phyloP scores from a whole-genome alignment of 1,140 invertebrate genomes.

The Ctenoplectra terminalis region DNA sequence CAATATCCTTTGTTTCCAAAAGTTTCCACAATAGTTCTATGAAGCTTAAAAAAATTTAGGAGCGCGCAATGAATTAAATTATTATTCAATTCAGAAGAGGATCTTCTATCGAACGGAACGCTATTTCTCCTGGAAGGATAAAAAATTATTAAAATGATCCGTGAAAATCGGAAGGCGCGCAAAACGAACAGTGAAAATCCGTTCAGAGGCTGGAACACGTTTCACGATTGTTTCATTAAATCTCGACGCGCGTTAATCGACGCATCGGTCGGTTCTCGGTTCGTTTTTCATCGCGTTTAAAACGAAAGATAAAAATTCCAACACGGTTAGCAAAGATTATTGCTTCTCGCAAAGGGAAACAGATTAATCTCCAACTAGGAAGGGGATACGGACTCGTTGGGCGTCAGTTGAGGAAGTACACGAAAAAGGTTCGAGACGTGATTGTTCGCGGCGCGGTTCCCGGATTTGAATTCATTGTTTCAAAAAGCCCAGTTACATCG shows the following conservation, averaged over 20 bases:
- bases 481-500: conserved; percentile 73
- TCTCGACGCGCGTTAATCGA: background rate
- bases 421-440: conserved; percentile 65
- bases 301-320: background rate
- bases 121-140: too few species aligned
- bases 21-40: too few species aligned
- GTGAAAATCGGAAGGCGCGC: too few species aligned
- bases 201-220: background rate
- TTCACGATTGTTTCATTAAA: background rate
- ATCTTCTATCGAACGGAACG: too few species aligned
- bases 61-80: too few species aligned
- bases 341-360: too few species aligned
- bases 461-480: conserved; percentile 80
- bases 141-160: too few species aligned
- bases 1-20: too few species aligned
- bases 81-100: too few species aligned
- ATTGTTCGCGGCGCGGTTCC: conserved; percentile 75
- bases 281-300: background rate
- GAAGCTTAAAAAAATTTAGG: too few species aligned
- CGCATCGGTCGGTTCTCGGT: too few species aligned
- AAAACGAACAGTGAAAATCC: background rate
- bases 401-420: conserved; percentile 25
- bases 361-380: background rate
- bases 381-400: background rate
- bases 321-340: background rate